Evolutionary conservation across 2,797 vertebrate species (phyloP).

Genomic region (Silurus aristotelis): DNA sequence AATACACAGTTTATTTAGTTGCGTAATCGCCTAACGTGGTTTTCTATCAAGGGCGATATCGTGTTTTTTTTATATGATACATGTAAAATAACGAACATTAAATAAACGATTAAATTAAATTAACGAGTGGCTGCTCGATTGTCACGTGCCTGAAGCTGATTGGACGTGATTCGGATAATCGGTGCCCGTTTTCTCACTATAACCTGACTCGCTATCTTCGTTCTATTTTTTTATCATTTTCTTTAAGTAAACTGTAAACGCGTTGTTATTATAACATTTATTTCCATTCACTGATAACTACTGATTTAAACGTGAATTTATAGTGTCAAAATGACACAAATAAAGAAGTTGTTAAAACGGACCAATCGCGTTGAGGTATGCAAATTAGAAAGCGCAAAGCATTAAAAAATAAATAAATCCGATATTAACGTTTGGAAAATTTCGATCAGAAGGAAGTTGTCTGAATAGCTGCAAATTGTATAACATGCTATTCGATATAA

Average conservation of each 20-base stretch:
- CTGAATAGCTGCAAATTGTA: no score
- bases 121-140: neutral
- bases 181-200: neutral
- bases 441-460: no score
- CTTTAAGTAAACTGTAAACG: neutral
- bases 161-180: no score
- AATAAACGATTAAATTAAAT: neutral
- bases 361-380: conserved; percentile 45
- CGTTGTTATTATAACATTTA: no score
- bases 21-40: no score
- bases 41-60: no score
- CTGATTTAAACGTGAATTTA: neutral
- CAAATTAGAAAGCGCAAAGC: neutral
- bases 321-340: neutral
- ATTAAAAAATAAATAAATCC: no score
- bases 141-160: neutral
- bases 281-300: neutral
- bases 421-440: neutral
- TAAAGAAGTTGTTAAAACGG: neutral
- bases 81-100: no score
- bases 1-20: no score
- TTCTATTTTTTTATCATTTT: neutral
- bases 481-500: no score
- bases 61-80: no score
- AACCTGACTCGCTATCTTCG: neutral